A percentile compares a stretch with the other conserved stretches of the same genome.
Conservation (phyloP, 2,797 vertebrate species). For the Halcyon leucocephala region DNA sequence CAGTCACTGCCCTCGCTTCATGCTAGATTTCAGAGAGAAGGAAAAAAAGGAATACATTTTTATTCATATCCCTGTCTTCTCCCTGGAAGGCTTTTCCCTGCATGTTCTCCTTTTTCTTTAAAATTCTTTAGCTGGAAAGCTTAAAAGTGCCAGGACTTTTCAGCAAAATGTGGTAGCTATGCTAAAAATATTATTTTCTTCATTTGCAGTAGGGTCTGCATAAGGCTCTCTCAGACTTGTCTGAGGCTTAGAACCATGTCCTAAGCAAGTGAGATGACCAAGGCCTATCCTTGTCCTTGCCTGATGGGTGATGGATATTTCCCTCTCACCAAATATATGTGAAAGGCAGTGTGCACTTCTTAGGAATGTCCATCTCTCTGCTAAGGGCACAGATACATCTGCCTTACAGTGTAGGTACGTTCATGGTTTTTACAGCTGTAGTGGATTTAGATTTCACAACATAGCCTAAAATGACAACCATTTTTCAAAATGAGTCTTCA, state of each 20-base stretch:
- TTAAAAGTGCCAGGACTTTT: not conserved
- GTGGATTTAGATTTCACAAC: not conserved
- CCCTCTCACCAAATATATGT: not conserved
- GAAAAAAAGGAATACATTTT: not conserved
- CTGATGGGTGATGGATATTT: not conserved
- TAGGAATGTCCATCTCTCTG: not conserved
- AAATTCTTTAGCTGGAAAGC: not conserved
- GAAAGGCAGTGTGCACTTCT: rapidly evolving
- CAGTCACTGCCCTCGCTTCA: not conserved
- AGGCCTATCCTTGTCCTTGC: not conserved
- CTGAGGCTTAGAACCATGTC: not conserved
- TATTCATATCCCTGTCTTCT: not conserved
- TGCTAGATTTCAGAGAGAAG: not conserved
- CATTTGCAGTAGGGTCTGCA: not conserved
- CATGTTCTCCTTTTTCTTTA: not conserved
- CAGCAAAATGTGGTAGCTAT: not conserved
- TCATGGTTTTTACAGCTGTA: not conserved
- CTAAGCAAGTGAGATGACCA: not conserved
- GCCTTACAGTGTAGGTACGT: not conserved
- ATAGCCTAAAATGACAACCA: not conserved
- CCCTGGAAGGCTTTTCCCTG: not conserved
- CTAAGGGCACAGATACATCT: not conserved
- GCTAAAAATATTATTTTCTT: not conserved
- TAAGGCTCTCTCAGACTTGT: not conserved
- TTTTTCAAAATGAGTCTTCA: not conserved